Evolutionary conservation across 2,113 vertebrate species (phyloP).

Genomic region (Tiliqua scincoides): DNA sequence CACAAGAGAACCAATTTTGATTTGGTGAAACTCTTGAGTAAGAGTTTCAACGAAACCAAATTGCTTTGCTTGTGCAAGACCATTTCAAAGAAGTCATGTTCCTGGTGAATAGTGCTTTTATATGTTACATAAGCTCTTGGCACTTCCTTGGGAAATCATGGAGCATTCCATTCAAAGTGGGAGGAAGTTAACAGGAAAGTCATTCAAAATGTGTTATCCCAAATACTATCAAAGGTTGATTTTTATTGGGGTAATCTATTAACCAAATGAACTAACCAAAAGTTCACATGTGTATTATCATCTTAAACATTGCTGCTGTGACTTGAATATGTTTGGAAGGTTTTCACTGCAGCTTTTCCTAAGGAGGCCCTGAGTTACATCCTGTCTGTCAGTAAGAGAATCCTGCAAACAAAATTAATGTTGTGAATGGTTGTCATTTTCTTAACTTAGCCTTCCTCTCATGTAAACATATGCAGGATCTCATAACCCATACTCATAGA

Average conservation of each 20-base stretch:
- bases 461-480: not conserved
- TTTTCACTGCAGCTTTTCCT: not conserved
- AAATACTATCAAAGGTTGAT: not conserved
- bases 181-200: accelerated
- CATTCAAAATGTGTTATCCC: accelerated
- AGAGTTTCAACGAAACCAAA: not conserved
- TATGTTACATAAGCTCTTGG: not conserved
- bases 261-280: constrained; percentile 71
- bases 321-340: not conserved
- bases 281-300: accelerated
- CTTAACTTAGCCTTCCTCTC: not conserved
- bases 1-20: not conserved
- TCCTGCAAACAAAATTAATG: not conserved
- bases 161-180: accelerated
- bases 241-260: constrained; percentile 60
- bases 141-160: not conserved
- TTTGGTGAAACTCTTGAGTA: not conserved
- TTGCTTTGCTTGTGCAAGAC: not conserved
- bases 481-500: not conserved
- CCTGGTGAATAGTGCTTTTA: not conserved
- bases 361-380: not conserved
- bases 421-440: not conserved
- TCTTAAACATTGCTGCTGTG: not conserved
- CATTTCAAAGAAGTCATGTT: not conserved
- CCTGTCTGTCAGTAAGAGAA: not conserved